Conservation (phyloP, 2,888 invertebrate species). For the Stomorhina lunata region DNA sequence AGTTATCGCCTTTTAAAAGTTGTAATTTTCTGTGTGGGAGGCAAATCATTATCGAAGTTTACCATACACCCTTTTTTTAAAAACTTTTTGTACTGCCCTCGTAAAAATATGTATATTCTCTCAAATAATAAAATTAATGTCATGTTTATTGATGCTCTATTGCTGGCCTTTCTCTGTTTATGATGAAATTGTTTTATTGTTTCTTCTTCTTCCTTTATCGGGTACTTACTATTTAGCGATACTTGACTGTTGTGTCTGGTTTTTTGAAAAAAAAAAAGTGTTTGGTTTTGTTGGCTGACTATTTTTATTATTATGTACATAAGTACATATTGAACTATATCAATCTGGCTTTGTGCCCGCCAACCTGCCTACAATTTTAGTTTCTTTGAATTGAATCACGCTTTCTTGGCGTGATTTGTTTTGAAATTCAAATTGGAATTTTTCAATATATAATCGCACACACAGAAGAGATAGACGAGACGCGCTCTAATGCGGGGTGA, state of each 20-base stretch:
- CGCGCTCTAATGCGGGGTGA: neutral
- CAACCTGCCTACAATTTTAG: slow-evolving; percentile 3
- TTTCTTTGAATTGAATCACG: slow-evolving; percentile 59
- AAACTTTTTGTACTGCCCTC: no score
- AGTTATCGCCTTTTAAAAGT: no score
- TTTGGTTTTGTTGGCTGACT: neutral
- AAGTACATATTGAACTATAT: neutral
- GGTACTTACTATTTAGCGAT: slow-evolving; percentile 8
- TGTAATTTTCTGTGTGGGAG: no score
- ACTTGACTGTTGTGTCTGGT: neutral
- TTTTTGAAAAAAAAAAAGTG: neutral
- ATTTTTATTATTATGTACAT: neutral
- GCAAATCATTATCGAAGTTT: no score
- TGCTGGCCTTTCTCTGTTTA: slow-evolving; percentile 27
- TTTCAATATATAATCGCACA: slow-evolving; percentile 19
- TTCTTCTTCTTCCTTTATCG: neutral
- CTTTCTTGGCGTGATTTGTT: slow-evolving; percentile 59
- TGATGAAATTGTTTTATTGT: neutral
- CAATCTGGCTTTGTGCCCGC: neutral
- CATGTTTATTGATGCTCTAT: slow-evolving; percentile 7
- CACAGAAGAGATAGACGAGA: no score
- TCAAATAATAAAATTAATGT: no score
- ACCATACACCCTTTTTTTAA: no score
- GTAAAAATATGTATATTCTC: no score
- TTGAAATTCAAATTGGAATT: slow-evolving; percentile 57